Conservation (phyloP, 1,140 invertebrate genomes). For the Apolygus lucorum region DNA sequence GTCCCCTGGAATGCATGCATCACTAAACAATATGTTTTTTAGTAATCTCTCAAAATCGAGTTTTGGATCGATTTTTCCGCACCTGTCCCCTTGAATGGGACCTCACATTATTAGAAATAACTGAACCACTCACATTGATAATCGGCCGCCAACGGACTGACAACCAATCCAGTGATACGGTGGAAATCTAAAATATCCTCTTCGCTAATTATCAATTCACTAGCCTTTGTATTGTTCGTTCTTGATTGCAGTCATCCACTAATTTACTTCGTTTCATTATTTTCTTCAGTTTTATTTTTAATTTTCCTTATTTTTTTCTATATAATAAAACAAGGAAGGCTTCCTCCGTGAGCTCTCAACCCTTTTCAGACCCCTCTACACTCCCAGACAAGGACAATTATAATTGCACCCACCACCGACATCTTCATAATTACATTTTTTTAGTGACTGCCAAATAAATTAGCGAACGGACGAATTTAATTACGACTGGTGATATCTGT, state of each 20-base stretch:
- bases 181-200: neutral
- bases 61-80: too few species aligned
- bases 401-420: neutral
- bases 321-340: neutral
- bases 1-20: too few species aligned
- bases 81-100: too few species aligned
- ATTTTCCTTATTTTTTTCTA: too few species aligned
- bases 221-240: neutral
- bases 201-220: slow-evolving; percentile 3
- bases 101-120: too few species aligned
- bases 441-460: neutral
- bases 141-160: neutral
- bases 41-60: too few species aligned
- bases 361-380: neutral
- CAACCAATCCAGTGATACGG: neutral
- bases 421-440: neutral
- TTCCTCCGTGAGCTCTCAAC: neutral
- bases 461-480: neutral
- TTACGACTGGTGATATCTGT: too few species aligned
- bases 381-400: neutral
- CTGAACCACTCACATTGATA: neutral
- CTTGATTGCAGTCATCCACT: neutral
- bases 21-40: too few species aligned
- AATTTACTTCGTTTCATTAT: neutral
- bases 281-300: too few species aligned